These are phyloP conservation scores for Hyphantria cunea DNA, from an alignment of 1,140 invertebrate species.

Conservation along the genomic window DNA sequence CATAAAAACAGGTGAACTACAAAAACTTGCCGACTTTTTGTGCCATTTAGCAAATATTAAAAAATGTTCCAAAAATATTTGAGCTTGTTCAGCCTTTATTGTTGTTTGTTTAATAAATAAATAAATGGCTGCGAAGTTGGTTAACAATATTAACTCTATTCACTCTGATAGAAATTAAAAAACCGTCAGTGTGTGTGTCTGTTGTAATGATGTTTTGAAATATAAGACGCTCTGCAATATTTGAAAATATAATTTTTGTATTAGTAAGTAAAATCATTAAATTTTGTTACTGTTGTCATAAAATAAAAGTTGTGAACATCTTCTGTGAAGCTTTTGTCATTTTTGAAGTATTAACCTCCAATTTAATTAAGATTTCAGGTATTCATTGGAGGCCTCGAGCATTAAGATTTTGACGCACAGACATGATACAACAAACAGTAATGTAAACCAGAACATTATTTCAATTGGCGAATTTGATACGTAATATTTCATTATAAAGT, in stretches of 20 bases:
- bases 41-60: slow-evolving; percentile 55
- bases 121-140: slow-evolving; percentile 56
- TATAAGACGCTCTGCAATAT: slow-evolving; percentile 29
- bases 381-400: no score
- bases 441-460: no score
- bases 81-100: slow-evolving; percentile 62
- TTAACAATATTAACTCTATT: slow-evolving; percentile 53
- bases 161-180: slow-evolving; percentile 21
- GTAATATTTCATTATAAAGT: no score
- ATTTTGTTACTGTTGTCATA: no score
- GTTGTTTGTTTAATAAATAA: slow-evolving; percentile 68
- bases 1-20: slow-evolving; percentile 56
- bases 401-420: no score
- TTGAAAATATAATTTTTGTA: slow-evolving; percentile 50
- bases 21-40: slow-evolving; percentile 55
- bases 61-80: slow-evolving; percentile 48
- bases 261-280: no score
- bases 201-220: slow-evolving; percentile 7
- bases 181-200: background rate
- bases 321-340: no score
- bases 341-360: no score
- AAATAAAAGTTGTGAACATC: no score
- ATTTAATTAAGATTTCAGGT: no score
- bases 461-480: no score
- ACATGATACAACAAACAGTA: no score